These are phyloP conservation scores for Trissolcus japonicus DNA, from an alignment of 2,888 invertebrate genomes.

Conservation along the genomic window DNA sequence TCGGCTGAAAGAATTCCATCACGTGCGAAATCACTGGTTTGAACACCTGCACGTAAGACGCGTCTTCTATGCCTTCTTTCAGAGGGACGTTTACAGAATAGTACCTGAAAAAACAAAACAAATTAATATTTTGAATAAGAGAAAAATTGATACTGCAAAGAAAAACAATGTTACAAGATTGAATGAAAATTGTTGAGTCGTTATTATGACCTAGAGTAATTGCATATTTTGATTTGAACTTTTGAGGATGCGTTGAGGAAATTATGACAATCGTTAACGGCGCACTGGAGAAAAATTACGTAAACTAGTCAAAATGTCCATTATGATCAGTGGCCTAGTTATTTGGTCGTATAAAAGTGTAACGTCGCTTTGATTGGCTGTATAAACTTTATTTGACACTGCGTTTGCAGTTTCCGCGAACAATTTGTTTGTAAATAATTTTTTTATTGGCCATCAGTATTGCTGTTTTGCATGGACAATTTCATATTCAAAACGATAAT, in stretches of 20 bases:
- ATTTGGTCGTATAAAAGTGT: no score
- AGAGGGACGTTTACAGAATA: conserved; percentile 99
- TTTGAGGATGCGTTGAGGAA: background rate
- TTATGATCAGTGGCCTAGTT: no score
- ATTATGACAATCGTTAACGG: background rate
- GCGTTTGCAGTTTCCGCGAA: no score
- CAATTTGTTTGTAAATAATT: no score
- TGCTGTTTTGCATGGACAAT: no score
- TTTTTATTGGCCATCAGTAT: no score
- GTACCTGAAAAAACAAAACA: conserved; percentile 79
- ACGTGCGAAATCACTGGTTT: conserved; percentile 95
- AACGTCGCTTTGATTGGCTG: no score
- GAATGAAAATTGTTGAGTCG: background rate
- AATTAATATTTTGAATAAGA: background rate
- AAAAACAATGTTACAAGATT: background rate
- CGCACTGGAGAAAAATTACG: background rate
- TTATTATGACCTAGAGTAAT: background rate
- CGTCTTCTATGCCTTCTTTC: conserved; percentile 98
- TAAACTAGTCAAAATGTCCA: no score
- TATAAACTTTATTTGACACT: no score
- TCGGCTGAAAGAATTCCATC: conserved; percentile 97
- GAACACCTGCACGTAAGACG: conserved; percentile 91
- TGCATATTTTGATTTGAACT: background rate
- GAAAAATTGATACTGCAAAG: background rate
- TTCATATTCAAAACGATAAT: no score